These are phyloP conservation scores for Tenthredo livida DNA, from an alignment of 2,888 invertebrate genomes.

Conservation along the genomic window DNA sequence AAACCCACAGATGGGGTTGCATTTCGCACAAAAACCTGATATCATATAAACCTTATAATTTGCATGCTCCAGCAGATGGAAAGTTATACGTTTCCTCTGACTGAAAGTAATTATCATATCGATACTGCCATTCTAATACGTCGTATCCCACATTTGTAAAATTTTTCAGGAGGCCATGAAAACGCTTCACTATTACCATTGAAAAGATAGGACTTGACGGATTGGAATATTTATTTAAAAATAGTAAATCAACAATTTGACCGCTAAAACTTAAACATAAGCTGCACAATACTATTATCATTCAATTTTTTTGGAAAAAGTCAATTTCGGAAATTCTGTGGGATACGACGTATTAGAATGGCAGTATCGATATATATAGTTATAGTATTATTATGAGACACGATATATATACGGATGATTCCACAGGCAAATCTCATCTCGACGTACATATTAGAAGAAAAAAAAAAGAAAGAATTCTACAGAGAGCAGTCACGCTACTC, in stretches of 20 bases:
- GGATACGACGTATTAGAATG: too few species aligned
- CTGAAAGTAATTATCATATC: background rate
- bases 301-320: too few species aligned
- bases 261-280: too few species aligned
- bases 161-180: too few species aligned
- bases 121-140: too few species aligned
- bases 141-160: too few species aligned
- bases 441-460: background rate
- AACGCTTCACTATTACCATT: too few species aligned
- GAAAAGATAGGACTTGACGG: too few species aligned
- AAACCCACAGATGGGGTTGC: background rate
- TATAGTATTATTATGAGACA: background rate
- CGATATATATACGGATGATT: background rate
- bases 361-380: background rate
- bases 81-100: background rate
- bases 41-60: background rate
- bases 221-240: too few species aligned
- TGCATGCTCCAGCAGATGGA: background rate
- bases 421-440: background rate
- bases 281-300: too few species aligned
- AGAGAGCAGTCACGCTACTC: background rate
- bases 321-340: too few species aligned
- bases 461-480: background rate
- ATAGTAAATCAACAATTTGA: too few species aligned
- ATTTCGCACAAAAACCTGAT: background rate